Evolutionary conservation across 2,113 vertebrate species (phyloP), one percentile per base, ranked within the genome.

Genomic region (Romanogobio albipinnatus): DNA sequence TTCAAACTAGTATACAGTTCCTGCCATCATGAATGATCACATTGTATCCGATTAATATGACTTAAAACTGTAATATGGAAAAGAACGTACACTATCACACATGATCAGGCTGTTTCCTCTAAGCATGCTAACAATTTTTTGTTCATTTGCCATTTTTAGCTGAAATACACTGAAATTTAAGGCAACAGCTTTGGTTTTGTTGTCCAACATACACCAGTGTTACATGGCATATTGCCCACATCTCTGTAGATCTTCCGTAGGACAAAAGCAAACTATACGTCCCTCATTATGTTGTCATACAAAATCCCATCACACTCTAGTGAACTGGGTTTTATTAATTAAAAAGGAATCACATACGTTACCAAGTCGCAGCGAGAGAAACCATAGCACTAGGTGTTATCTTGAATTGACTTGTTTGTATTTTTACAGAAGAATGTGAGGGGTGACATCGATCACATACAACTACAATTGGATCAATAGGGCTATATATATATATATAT

Each of bases 141-240:
- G 15, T 26, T 89, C 4, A 78, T 92, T 90, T 90, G 71, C 84
- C 88, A 77, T 66, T 84, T 86, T 83, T 68, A 92, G 85, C 88
- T 39, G 39, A 91, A 92, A 91, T 87, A 88, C 87, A 87, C 87
- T 85, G 59, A 93, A 92, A 92, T 91, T 91, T 92, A 91, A 94
- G 94, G 94, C 94, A 95, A 95, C 94, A 95, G 94, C 87, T 89
- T 62, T 87, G 89, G 51, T 89, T 91, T 84, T 9, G 76, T 43
- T 47, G 39, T 83, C 76, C 74, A 56, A 74, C 80, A 68, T 19
- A 81, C 78, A 53, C 71, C 82, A 14, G 73, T 81, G 80, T 86
- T 77, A 71, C 84, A 66, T 74, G 45, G 47, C 83, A 8, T 84
- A 88, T 64, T 86, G 86, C 5, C 84, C 75, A 74, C 79, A 83